Base-by-base conservation (phyloP, 2,797 vertebrate species). In the Sebastes miniatus region DNA sequence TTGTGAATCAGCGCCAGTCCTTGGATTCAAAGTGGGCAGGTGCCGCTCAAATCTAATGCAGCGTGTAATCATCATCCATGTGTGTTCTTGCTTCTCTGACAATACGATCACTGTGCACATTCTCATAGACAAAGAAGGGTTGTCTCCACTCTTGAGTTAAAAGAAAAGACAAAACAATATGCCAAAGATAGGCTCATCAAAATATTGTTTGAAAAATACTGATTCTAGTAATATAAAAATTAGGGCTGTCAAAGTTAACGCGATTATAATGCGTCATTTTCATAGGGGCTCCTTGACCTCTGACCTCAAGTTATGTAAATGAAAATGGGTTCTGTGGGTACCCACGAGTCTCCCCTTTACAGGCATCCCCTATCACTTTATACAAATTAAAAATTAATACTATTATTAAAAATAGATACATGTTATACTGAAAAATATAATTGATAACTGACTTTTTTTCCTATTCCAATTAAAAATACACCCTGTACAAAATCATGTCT, bases 21-120 rank as follows among this genome's bases (percentile, higher is more conserved):
- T 29, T 39, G 34, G 68, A 73, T 76, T 75, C 18, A 66, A 57
- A 79, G 54, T 24, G 52, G 16, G 66, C 63, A 63, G 62, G 73
- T 81, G 77, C 39, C 64, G 77, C 56, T 80, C 31, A 59, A 18
- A 39, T 27, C 31, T 66, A 39, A 56, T 14, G 2, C 50, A 2
- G 18, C 2, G 69, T 14, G 22, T 74, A 25, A 72, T 76, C 58
- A 72, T 31, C 57, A 39, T 22, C 6, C 27, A 14, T 27, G n/a
- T 56, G 36, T 47, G 68, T 64, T 61, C 12, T 29, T 68, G 18
- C 74, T 68, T 67, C 50, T 69, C n/a, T 71, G 56, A 11, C 67
- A 43, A 39, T 64, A 39, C 25, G n/a, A 73, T 29, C 54, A 47
- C 25, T 0, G 11, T 39, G 18, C 22, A 34, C 27, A 57, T 68